These are phyloP conservation scores for Crossaster papposus DNA, from an alignment of 53 echinoderm and acorn worm genomes.

Conservation along the genomic window DNA sequence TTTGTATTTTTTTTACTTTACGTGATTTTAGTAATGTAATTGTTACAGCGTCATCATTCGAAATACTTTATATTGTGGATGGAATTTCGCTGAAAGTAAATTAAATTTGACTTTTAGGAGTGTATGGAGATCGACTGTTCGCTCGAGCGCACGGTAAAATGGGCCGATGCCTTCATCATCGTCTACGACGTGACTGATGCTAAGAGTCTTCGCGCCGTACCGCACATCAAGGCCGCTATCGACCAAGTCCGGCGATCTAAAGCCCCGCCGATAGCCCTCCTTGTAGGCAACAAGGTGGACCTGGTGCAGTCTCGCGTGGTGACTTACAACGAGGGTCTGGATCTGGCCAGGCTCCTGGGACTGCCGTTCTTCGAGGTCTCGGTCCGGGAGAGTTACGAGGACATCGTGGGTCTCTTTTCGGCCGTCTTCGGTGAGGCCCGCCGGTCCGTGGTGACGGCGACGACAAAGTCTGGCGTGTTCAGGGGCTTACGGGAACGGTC, in stretches of 20 bases:
- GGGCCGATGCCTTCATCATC: slow-evolving; percentile 63
- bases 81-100: no score
- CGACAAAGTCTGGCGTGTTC: slow-evolving; percentile 37
- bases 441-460: neutral
- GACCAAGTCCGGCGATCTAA: neutral
- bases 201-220: slow-evolving; percentile 23
- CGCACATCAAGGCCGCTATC: slow-evolving; percentile 48
- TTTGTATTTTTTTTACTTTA: no score
- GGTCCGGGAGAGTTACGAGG: slow-evolving; percentile 65
- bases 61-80: no score
- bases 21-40: no score
- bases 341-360: slow-evolving; percentile 20
- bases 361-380: slow-evolving; percentile 59
- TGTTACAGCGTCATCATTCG: no score
- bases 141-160: slow-evolving; percentile 47
- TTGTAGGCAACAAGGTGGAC: slow-evolving; percentile 61
- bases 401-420: slow-evolving; percentile 39
- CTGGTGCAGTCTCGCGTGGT: slow-evolving; percentile 53
- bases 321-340: slow-evolving; percentile 35
- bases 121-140: neutral
- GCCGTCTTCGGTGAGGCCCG: neutral
- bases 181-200: slow-evolving; percentile 50
- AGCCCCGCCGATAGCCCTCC: slow-evolving; percentile 5
- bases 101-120: slow-evolving; percentile 1
- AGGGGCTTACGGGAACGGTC: slow-evolving; percentile 36